Conservation (phyloP, 2,797 vertebrate genomes). For the Propithecus perrieri region DNA sequence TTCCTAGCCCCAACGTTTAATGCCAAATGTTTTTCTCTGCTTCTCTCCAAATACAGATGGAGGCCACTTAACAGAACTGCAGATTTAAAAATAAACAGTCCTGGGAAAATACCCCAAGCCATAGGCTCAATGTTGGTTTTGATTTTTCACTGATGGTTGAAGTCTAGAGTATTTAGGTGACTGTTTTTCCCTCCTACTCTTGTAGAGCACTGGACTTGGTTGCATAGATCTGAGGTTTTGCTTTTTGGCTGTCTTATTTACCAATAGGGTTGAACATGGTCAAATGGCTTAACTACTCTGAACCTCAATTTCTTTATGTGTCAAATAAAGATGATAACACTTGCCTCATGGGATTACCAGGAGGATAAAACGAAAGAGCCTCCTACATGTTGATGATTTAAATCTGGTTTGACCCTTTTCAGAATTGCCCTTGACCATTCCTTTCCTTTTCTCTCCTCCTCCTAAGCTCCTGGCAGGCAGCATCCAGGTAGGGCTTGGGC, state of each 20-base stretch:
- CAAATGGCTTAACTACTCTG: background rate
- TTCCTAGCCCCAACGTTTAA: background rate
- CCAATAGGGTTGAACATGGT: background rate
- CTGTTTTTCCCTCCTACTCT: background rate
- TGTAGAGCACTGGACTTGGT: background rate
- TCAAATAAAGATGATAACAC: background rate
- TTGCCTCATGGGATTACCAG: background rate
- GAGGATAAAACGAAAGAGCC: background rate
- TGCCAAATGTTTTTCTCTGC: background rate
- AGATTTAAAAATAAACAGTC: background rate
- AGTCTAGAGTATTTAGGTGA: background rate
- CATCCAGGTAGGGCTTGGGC: background rate
- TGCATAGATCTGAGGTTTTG: background rate
- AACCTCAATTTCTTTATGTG: background rate
- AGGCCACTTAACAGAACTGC: background rate
- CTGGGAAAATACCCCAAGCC: background rate
- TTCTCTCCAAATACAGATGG: background rate
- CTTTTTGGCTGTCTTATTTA: background rate
- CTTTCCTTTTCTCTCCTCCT: background rate
- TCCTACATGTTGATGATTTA: background rate
- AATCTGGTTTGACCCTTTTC: background rate
- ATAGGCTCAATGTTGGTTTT: background rate
- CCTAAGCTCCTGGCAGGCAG: too few relatives aligned
- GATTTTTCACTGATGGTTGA: background rate
- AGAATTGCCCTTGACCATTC: rapidly evolving